Conservation (phyloP, 2,113 vertebrate genomes). For the Porphyrio hochstetteri region DNA sequence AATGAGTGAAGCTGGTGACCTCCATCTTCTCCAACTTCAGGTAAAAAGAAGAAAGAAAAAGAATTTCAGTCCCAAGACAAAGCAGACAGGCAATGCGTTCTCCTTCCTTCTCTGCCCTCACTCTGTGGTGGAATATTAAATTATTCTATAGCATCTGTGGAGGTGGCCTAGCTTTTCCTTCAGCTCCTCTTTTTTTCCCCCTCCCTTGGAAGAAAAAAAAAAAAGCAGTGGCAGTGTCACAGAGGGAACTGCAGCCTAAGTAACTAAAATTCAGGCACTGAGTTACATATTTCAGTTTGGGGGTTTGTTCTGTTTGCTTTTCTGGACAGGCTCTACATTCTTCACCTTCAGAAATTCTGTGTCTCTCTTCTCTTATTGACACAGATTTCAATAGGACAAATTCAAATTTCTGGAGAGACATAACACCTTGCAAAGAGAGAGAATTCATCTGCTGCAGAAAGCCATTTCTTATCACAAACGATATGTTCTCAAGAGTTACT, state of each 20-base stretch:
- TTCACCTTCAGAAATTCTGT: not conserved
- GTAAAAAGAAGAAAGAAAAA: constrained; percentile 1
- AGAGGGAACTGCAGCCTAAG: not conserved
- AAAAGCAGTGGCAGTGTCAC: not conserved
- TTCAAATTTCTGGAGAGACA: not conserved
- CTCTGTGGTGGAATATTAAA: not conserved
- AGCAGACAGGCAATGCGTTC: not conserved
- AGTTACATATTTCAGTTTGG: not conserved
- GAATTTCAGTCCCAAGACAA: not conserved
- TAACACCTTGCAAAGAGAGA: not conserved
- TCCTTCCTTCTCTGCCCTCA: not conserved
- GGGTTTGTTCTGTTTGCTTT: not conserved
- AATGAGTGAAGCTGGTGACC: not conserved
- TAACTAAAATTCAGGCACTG: not conserved
- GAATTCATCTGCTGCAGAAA: not conserved
- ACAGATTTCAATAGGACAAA: not conserved
- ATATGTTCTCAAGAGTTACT: not conserved
- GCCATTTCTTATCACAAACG: not conserved
- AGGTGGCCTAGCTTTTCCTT: not conserved
- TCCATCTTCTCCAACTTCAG: constrained; percentile 45
- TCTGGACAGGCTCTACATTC: not conserved
- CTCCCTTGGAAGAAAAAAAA: not conserved
- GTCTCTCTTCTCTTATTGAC: not conserved
- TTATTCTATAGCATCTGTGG: not conserved
- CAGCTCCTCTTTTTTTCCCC: not conserved